Percentiles rank a stretch among this genome's conserved stretches.
These are phyloP conservation scores for Pterois miles DNA, from an alignment of 2,797 vertebrate genomes.

Conservation along the genomic window DNA sequence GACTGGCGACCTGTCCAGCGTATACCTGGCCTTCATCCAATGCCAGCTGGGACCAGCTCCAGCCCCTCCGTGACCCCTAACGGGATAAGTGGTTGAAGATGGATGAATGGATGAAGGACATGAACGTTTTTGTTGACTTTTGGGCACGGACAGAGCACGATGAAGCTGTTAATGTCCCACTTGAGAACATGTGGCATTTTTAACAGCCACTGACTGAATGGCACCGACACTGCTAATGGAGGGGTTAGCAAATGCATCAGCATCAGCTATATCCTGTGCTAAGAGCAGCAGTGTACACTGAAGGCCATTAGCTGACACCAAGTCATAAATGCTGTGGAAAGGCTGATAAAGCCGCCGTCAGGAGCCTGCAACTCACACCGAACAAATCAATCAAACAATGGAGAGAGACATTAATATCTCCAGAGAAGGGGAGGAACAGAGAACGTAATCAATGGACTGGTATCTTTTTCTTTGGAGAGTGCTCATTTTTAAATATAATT, in stretches of 20 bases:
- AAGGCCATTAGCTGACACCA: constrained; percentile 71
- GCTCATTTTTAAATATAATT: constrained; percentile 28
- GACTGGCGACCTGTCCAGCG: no score
- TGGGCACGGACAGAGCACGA: neutral
- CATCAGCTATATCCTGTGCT: constrained; percentile 79
- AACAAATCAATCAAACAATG: constrained; percentile 77
- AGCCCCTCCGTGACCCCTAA: no score
- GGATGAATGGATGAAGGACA: no score
- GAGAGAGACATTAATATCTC: constrained; percentile 64
- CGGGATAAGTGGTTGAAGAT: no score
- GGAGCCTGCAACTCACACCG: constrained; percentile 52
- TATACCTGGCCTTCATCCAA: no score
- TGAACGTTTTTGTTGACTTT: constrained; percentile 48
- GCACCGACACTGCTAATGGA: constrained; percentile 68
- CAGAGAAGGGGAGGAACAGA: constrained; percentile 30
- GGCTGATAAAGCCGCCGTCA: constrained; percentile 74
- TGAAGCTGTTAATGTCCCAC: constrained; percentile 59
- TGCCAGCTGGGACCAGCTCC: no score
- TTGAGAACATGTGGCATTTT: constrained; percentile 66
- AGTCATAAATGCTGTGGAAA: constrained; percentile 77
- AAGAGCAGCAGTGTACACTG: constrained; percentile 68
- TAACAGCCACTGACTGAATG: constrained; percentile 66
- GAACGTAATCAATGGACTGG: constrained; percentile 49
- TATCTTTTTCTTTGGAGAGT: neutral
- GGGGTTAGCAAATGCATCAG: constrained; percentile 66